Base-by-base conservation (phyloP, 2,888 invertebrate genomes). In the Nematopogon swammerdamellus region DNA sequence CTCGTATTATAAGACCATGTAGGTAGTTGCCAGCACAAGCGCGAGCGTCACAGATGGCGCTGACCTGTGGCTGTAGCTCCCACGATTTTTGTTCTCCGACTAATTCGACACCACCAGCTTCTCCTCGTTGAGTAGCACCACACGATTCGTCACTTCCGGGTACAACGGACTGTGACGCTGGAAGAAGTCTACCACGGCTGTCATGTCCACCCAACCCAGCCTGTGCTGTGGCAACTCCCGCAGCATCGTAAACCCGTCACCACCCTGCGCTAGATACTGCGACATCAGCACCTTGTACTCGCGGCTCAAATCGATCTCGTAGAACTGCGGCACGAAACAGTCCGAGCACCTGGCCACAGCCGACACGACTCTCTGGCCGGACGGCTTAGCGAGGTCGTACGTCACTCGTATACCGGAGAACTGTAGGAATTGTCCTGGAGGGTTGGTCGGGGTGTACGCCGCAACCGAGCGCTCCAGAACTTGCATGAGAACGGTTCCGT, bases 351-450 rank as follows among this genome's bases (percentile, higher is more conserved):
- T 79, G 0, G 84, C 84, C 52, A 81, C 64, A 0, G 85, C 85
- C 1, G 81, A 80, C 1, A 79, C 64, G 0, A 95, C 88, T 57
- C 92, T 81, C 1, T 75, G 68, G 2, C 88, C 87, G 0, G 80
- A 65, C 0, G 83, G 82, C 54, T 80, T 79, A 1, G 68, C 66
- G 18, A 88, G 67, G 67, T 95, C 85, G 59, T 88, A 92, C 1
- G 77, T 73, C 1, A 94, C 86, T 58, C 74, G 82, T 11, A 90
- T 56, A 1, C 95, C 95, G 16, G 95, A 92, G 50, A 89, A 74
- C 73, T 96, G 95, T 4, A 95, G 72, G 61, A 94, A 95, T 55
- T 86, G 87, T 1, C 94, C 94, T 16, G 75, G 81, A 2, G 81
- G 69, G 14, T 81, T 77, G 1, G 62, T 63, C 0, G 67, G 63